Base-by-base conservation (phyloP, 2,113 vertebrate species). In the Podilymbus podiceps region DNA sequence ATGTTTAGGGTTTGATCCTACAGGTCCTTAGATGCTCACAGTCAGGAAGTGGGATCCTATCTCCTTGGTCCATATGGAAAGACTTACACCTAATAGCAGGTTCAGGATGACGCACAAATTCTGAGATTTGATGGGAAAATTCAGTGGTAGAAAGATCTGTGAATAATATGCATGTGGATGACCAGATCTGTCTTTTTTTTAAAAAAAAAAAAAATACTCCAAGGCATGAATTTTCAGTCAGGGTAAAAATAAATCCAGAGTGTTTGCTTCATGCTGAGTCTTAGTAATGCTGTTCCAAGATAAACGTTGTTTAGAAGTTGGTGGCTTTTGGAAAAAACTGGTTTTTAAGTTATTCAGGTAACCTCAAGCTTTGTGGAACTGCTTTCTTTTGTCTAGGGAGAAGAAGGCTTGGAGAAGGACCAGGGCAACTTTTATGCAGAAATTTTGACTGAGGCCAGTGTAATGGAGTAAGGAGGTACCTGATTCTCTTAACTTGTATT, bases 181-280 rank as follows among this genome's bases (percentile, higher is more conserved):
- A 52, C 22, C n/a, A 35, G 27, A 27, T 58, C 28, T 69, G 30
- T 53, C 33, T n/a, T n/a, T n/a, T n/a, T n/a, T n/a, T 40, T 38
- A 38, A 38, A 38, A n/a, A 42, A 42, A 50, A 52, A 33, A 42
- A 49, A 71, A 81, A 13, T n/a, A 46, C 58, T 79, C 56, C 25
- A 62, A 85, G 40, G 44, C 66, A n/a, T 44, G 58, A 44, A 35
- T 83, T 90, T 90, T 83, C 55, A 77, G 21, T 66, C 49, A 85
- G 14, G 93, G 67, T 13, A 85, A 88, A 94, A 96, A 93, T 85
- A 95, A 95, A 91, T 24, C 19, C 15, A 22, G 40, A 76, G 64
- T 21, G 11, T 82, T 82, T 76, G 53, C 59, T 72, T 91, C 35
- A 33, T 95, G 92, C 92, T 80, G 95, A 74, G 50, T 74, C 63